These are phyloP conservation scores for Drosophila willistoni DNA, from an alignment of 1,140 invertebrate species.

Conservation along the genomic window DNA sequence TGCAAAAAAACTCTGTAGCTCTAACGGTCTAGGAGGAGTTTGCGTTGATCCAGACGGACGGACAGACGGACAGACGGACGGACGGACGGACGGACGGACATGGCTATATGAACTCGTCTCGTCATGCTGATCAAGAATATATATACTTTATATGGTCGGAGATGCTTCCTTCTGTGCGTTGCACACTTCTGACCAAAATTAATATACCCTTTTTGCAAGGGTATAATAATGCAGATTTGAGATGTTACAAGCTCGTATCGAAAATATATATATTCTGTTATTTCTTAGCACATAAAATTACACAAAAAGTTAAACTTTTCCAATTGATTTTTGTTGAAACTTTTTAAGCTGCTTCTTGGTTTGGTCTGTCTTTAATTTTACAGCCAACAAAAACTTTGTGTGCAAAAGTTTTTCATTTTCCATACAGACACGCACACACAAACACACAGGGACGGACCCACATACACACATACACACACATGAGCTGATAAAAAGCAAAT, in stretches of 20 bases:
- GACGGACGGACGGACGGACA: too few species aligned
- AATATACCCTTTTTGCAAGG: too few species aligned
- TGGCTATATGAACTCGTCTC: too few species aligned
- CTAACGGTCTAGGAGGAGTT: too few species aligned
- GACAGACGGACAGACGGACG: too few species aligned
- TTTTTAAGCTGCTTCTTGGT: constrained; percentile 56
- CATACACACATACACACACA: constrained; percentile 37
- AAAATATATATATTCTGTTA: background rate
- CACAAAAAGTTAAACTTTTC: constrained; percentile 36
- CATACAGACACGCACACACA: constrained; percentile 30
- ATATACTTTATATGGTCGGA: too few species aligned
- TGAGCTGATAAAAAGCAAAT: constrained; percentile 56
- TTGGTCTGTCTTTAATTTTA: constrained; percentile 25
- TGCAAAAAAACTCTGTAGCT: too few species aligned
- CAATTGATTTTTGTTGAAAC: constrained; percentile 62
- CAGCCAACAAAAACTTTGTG: constrained; percentile 30
- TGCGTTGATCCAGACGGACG: too few species aligned
- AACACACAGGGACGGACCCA: background rate
- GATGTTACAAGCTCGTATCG: background rate
- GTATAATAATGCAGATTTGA: too few species aligned
- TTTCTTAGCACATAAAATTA: constrained; percentile 4
- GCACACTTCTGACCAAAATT: too few species aligned
- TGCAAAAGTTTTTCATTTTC: constrained; percentile 53
- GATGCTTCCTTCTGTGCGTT: too few species aligned
- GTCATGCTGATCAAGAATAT: too few species aligned